Conservation (phyloP, 1,140 invertebrate species). For the Dreissena rostriformis region DNA sequence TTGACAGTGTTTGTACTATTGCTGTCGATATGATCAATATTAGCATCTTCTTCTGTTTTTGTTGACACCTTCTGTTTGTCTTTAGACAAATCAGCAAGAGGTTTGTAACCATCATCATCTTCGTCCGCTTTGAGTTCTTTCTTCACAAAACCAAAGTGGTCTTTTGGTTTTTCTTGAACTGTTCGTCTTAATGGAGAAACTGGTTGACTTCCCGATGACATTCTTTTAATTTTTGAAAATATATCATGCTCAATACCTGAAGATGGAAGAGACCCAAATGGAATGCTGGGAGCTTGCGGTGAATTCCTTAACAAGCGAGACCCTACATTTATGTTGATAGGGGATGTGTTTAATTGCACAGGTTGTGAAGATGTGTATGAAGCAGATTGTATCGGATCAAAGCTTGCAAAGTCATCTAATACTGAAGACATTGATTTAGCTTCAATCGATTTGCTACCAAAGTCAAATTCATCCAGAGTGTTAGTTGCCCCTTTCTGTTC, state of each 20-base stretch:
- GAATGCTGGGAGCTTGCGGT: background rate
- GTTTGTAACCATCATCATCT: slow-evolving; percentile 42
- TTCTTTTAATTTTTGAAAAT: slow-evolving; percentile 48
- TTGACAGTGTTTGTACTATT: slow-evolving; percentile 15
- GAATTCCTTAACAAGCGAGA: background rate
- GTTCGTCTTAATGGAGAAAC: slow-evolving; percentile 25
- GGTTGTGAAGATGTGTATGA: background rate
- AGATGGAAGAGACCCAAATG: slow-evolving; percentile 20
- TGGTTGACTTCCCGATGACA: slow-evolving; percentile 29
- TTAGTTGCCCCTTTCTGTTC: no score
- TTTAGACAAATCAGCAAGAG: slow-evolving; percentile 6
- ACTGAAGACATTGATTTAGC: background rate
- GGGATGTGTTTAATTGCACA: background rate
- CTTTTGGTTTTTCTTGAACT: slow-evolving; percentile 30
- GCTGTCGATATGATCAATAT: background rate
- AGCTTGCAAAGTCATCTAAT: slow-evolving; percentile 44
- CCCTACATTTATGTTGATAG: background rate
- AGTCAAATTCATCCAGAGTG: no score
- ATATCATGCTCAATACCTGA: slow-evolving; percentile 43
- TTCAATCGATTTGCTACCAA: no score
- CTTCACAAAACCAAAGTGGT: slow-evolving; percentile 52
- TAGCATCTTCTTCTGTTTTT: background rate
- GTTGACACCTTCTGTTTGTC: slow-evolving; percentile 7
- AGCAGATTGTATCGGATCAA: slow-evolving; percentile 53
- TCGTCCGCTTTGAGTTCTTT: slow-evolving; percentile 25